Percentiles rank a stretch among this genome's conserved stretches.
phyloP scores from a whole-genome alignment of 2,888 invertebrate species.

The Abrostola tripartita region DNA sequence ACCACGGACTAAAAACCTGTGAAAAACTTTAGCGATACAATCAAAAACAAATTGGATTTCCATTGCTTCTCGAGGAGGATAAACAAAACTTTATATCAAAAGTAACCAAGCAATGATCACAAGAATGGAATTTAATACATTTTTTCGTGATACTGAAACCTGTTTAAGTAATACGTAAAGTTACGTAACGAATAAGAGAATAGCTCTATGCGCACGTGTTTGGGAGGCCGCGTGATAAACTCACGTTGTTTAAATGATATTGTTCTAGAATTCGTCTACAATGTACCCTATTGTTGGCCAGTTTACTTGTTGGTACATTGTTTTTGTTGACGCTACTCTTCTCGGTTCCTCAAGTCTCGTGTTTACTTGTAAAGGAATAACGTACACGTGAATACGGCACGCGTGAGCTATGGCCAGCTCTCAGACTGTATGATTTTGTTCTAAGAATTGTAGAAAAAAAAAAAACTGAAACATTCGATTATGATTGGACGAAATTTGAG shows the following conservation, averaged over 20 bases:
- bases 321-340: slow-evolving; percentile 20
- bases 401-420: no score
- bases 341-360: slow-evolving; percentile 9
- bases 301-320: slow-evolving; percentile 24
- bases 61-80: slow-evolving; percentile 3
- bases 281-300: slow-evolving; percentile 16
- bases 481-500: no score
- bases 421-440: no score
- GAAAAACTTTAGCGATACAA: no score
- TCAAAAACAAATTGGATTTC: background rate
- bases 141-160: background rate
- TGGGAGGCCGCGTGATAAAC: slow-evolving; percentile 36
- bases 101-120: slow-evolving; percentile 20
- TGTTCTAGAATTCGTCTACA: slow-evolving; percentile 35
- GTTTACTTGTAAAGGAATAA: slow-evolving; percentile 1
- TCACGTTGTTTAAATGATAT: slow-evolving; percentile 53
- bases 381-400: slow-evolving; percentile 26
- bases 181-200: slow-evolving; percentile 34
- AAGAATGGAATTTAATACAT: background rate
- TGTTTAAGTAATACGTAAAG: slow-evolving; percentile 2
- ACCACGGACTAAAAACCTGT: background rate
- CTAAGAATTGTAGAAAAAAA: no score
- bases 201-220: slow-evolving; percentile 45
- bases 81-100: no score
- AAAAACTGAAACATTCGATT: no score